Evolutionary conservation across 2,113 vertebrate species (phyloP), one percentile per base, ranked within the genome.

Genomic region (Coracopsis vasa): DNA sequence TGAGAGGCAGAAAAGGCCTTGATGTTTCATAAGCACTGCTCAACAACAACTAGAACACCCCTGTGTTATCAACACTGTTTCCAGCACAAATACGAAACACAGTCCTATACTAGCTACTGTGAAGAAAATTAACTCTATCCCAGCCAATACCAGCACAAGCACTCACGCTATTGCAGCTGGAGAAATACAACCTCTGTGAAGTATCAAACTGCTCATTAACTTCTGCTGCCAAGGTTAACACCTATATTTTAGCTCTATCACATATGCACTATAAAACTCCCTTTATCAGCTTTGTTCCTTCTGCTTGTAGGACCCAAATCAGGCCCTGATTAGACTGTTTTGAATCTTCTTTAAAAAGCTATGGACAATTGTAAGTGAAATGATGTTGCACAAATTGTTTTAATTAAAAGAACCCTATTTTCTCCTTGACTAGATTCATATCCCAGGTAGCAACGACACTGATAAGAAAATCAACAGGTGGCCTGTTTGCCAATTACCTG

Each of bases 361-460:
- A 72, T 11, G 15, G 88, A 82, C 33, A 64, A 92, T 95, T 86
- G 86, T 94, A 92, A 93, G 78, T 90, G 85, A 95, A 95, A 94
- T 71, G 51, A 54, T 83, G 83, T 72, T 78, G 83, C 77, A 54
- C 24, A 2, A 75, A 88, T 80, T 85, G 81, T 85, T 96, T 96
- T 95, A 97, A 96, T 97, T 97, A 92, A 92, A 94, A 67, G 66
- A 96, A 65, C 54, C 70, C 41, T 85, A 69, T 96, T 97, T 96
- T 97, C 87, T 95, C 60, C 70, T 89, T 90, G 82, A 91, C 77
- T 87, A 71, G 85, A 92, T 74, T 94, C 54, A 47, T 83, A 92
- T 73, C 66, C 84, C 73, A 80, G 90, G 75, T 92, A 94, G 93
- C 80, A 86, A 81, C 41, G 86, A 87, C 60, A 77, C 62, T 77